phyloP scores from a whole-genome alignment of 2,888 invertebrate species.

The Melieria crassipennis region DNA sequence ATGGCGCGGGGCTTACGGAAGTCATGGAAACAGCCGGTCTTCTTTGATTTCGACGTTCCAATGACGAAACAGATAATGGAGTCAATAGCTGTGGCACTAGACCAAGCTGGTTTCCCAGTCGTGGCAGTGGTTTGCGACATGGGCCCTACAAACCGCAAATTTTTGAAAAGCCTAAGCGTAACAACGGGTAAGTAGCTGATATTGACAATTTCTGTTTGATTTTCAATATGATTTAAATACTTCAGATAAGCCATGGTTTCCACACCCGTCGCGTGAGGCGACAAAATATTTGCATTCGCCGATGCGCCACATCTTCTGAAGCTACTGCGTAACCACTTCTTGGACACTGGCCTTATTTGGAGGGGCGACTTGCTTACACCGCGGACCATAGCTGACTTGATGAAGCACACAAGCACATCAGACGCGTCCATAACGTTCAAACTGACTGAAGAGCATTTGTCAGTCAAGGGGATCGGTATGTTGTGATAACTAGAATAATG shows the following conservation, averaged over 20 bases:
- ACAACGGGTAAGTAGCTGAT: conserved; percentile 18
- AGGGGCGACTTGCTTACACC: conserved; percentile 27
- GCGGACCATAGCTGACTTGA: conserved; percentile 10
- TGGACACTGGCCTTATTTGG: conserved; percentile 37
- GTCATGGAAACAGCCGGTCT: conserved; percentile 33
- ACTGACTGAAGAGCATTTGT: conserved; percentile 27
- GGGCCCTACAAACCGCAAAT: conserved; percentile 12
- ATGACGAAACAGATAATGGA: conserved; percentile 17
- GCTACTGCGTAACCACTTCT: conserved; percentile 40
- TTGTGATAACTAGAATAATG: not conserved
- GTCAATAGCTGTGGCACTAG: not conserved
- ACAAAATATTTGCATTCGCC: conserved; percentile 36
- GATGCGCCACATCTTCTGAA: conserved; percentile 39
- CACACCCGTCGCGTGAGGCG: conserved; percentile 33
- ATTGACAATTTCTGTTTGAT: not conserved
- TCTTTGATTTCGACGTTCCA: conserved; percentile 19
- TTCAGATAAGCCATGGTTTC: conserved; percentile 39
- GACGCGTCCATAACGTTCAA: conserved; percentile 25
- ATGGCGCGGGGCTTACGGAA: conserved; percentile 28
- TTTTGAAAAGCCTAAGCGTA: conserved; percentile 27
- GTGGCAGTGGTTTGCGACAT: conserved; percentile 33
- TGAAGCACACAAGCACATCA: conserved; percentile 6
- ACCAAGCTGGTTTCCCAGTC: conserved; percentile 24
- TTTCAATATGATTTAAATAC: conserved; percentile 12
- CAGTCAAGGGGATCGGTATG: conserved; percentile 6